Conservation (phyloP, 2,113 vertebrate species). For the Nettapus auritus region DNA sequence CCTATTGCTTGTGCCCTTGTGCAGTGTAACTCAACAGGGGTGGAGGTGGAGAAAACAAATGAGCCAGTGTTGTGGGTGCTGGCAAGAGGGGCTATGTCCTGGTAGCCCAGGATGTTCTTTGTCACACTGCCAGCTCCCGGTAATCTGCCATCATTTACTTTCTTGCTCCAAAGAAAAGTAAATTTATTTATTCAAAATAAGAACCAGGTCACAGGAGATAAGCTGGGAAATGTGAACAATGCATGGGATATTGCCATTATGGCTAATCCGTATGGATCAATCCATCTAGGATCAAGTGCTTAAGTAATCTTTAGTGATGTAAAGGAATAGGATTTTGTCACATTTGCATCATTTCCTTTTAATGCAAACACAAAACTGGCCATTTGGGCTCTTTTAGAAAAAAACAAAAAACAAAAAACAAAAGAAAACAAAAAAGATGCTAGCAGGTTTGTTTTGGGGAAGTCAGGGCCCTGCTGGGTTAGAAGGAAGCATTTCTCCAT, state of each 20-base stretch:
- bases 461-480: background rate
- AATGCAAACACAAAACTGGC: background rate
- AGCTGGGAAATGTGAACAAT: background rate
- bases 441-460: background rate
- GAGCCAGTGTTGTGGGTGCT: background rate
- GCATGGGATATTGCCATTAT: background rate
- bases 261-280: background rate
- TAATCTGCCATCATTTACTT: background rate
- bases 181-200: background rate
- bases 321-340: background rate
- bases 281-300: background rate
- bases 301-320: background rate
- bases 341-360: background rate
- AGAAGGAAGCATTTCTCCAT: background rate
- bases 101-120: background rate
- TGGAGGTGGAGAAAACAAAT: background rate
- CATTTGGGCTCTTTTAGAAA: background rate
- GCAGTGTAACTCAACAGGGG: background rate
- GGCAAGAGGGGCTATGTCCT: background rate
- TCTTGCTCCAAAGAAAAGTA: background rate
- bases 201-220: background rate
- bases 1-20: background rate
- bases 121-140: background rate
- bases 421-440: background rate
- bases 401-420: background rate